Evolutionary conservation across 2,797 vertebrate species (phyloP), one percentile per base, ranked within the genome.

Genomic region (Neomorphus geoffroyi): DNA sequence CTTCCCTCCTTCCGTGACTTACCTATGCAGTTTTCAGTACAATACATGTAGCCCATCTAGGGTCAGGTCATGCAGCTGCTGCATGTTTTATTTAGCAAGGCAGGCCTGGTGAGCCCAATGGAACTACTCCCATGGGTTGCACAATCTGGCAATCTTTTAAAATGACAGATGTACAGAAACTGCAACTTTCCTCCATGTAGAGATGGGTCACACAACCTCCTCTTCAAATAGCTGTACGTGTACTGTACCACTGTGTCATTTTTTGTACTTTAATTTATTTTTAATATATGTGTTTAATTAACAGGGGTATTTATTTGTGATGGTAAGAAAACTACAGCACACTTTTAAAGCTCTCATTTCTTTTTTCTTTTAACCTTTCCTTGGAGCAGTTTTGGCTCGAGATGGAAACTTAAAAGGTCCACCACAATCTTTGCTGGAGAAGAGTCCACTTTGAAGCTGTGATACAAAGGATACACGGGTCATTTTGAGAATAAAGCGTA

Each of bases 391-490:
- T 94, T 90, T 91, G 65, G 46, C 77, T 66, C 12, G 27, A 89
- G 56, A 75, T 32, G 41, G 46, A 92, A 86, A 91, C 62, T 67
- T 90, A 61, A 87, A 92, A 96, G 32, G 65, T 90, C 77, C 24
- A 61, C 13, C 50, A 50, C 14, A 58, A 89, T 75, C 73, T 73
- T 80, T 85, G 18, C 22, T 23, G 54, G 10, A 78, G 62, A 72
- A 88, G 79, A 91, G 54, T 14, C 33, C 21, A 33, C 70, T 96
- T 92, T 91, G 86, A 96, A 94, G 86, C 30, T 37, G 18, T 85
- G 67, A 75, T 79, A 79, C 48, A 45, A 60, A 51, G 60, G 92
- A 67, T 53, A 39, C 48, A 71, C 24, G 71, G 83, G 70, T 93
- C 92, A 67, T 85, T 90, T 62, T 74, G 56, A 86, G 62, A 93